Evolutionary conservation across 2,797 vertebrate species (phyloP), one percentile per base, ranked within the genome.

Genomic region (Myotis myotis): DNA sequence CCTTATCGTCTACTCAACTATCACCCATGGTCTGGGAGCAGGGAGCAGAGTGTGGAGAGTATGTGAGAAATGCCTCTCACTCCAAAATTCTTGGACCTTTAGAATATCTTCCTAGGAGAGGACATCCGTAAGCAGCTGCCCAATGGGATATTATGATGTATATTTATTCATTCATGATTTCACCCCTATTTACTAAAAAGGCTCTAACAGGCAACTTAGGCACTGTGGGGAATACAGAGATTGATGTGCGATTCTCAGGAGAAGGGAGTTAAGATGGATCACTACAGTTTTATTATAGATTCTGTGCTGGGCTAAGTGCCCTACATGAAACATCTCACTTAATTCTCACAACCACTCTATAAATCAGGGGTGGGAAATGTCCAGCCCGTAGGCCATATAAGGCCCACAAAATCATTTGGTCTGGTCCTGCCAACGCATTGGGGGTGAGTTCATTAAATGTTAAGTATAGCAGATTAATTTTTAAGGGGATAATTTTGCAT

Each of bases 91-190:
- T 70, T 28, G 87, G 12, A 20, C 13, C 91, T 92, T 41, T 96
- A 99, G 98, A 99, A 99, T 94, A 99, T 99, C 96, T 99, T 99
- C 95, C 97, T 98, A 91, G 99, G 99, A 33, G 99, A 99, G 80
- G 99, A 99, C 97, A 99, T 99, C 96, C 98, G 98, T 49, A 99
- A 99, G 96, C 99, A 99, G 97, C 98, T 99, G 78, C 99, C 99
- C 64, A 94, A 79, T 4, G 86, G 41, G 79, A 94, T 71, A 51
- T 28, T 20, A 47, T 51, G 47, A 74, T 75, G 70, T 25, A 22
- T 84, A 47, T 82, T 89, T 90, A 85, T 60, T 93, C 79, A 93
- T 64, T 87, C 23, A 51, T 2, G 17, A 91, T 89, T 80, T 85
- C 86, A 86, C 11, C 80, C 20, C 28, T 78, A 82, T 75, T 93